phyloP scores from a whole-genome alignment of 2,797 vertebrate genomes.

The Eupleurogrammus muticus region DNA sequence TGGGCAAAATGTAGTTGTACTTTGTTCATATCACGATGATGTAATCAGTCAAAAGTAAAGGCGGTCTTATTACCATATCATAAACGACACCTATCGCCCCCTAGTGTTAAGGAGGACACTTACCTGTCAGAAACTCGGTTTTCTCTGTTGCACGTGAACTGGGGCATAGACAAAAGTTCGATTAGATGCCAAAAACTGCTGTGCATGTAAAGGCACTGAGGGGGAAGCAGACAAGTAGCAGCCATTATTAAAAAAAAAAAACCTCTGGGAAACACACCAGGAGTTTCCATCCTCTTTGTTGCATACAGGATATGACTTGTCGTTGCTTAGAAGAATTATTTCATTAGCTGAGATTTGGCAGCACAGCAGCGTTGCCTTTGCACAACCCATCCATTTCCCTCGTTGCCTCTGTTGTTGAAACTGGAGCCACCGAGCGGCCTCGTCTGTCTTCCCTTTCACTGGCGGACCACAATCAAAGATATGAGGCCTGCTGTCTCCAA shows the following conservation, averaged over 20 bases:
- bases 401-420: constrained; percentile 28
- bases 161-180: no score
- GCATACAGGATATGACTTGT: constrained; percentile 1
- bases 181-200: no score
- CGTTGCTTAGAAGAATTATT: constrained; percentile 36
- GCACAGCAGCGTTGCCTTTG: constrained; percentile 23
- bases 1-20: no score
- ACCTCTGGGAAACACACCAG: constrained; percentile 26
- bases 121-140: no score
- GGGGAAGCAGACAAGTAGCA: constrained; percentile 64
- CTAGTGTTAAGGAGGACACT: no score
- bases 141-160: no score
- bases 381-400: constrained; percentile 44
- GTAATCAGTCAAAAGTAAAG: no score
- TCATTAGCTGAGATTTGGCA: constrained; percentile 60
- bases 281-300: constrained; percentile 17
- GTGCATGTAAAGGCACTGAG: no score
- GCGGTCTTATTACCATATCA: no score
- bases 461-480: constrained; percentile 2
- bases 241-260: constrained; percentile 44
- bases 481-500: neutral
- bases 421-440: constrained; percentile 4
- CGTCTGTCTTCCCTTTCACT: constrained; percentile 8
- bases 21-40: no score
- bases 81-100: no score